Base-by-base conservation (phyloP, 2,113 vertebrate genomes). In the Seriola aureovittata region DNA sequence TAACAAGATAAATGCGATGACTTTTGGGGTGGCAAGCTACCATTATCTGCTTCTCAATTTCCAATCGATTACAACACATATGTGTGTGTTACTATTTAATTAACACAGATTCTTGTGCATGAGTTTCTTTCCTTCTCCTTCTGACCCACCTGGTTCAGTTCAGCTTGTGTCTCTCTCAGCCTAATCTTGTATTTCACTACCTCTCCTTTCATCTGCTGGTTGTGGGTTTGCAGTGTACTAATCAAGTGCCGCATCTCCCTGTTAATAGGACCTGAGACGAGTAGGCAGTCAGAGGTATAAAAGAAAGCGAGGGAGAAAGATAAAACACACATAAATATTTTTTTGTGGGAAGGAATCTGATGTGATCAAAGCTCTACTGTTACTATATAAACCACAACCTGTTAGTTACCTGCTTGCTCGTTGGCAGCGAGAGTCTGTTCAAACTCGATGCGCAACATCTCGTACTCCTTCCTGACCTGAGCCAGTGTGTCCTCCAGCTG, bases 381-480 rank as follows among this genome's bases (percentile, higher is more conserved):
- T 59, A n/a, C 62, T 11, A 19, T 42, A 29, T 9, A 36, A 50
- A 4, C 29, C 14, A 19, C 21, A 55, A 42, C 2, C 16, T 58
- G 55, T 48, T 25, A 6, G 4, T 73, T 95, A 99, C 98, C 98
- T 93, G 98, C 98, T 96, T 99, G 98, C 68, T 99, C 98, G 38
- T 99, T 99, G 84, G 98, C 98, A 23, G 98, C 98, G 10, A 99
- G 97, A 0, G 97, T 99, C 92, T 99, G 98, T 68, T 99, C 97
- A 92, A 99, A 99, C 65, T 99, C 98, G 46, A 99, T 99, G 80
- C 98, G 95, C 88, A 99, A 80, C 98, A 99, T 99, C 90, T 99
- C 98, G 1, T 99, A 99, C 78, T 99, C 98, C 92, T 99, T 99
- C 84, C 97, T 96, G 76, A 99, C 98, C 90, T 99, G 98, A 46